These are phyloP conservation scores for Paracyclopina nana DNA, from an alignment of 1,140 invertebrate species.

Conservation along the genomic window DNA sequence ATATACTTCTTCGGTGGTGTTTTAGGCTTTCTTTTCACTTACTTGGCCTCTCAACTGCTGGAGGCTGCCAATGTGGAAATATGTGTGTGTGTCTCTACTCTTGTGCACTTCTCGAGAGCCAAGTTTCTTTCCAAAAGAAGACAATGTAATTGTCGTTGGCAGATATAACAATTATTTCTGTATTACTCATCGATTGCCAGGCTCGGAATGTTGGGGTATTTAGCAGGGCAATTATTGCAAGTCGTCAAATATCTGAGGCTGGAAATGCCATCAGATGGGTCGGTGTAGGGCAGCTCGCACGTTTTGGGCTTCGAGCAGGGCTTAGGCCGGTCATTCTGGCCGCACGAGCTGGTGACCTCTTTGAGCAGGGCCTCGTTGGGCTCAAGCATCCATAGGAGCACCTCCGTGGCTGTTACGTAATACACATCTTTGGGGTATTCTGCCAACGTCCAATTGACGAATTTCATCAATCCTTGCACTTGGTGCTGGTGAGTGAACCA, in stretches of 20 bases:
- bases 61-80: too few species aligned
- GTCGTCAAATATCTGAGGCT: conserved; percentile 55
- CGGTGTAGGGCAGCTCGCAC: conserved; percentile 58
- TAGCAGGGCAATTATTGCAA: conserved; percentile 60
- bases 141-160: too few species aligned
- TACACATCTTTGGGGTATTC: conserved; percentile 51
- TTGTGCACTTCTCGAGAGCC: too few species aligned
- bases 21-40: too few species aligned
- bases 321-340: conserved; percentile 38
- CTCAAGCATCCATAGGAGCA: conserved; percentile 71
- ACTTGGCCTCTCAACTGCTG: too few species aligned
- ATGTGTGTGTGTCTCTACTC: too few species aligned
- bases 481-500: conserved; percentile 79
- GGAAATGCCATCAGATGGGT: conserved; percentile 27
- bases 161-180: too few species aligned
- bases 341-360: conserved; percentile 27
- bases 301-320: conserved; percentile 63
- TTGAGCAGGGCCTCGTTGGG: conserved; percentile 41
- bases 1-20: too few species aligned
- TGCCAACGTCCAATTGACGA: conserved; percentile 52
- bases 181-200: too few species aligned
- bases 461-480: conserved; percentile 61
- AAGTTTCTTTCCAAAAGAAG: too few species aligned
- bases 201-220: too few species aligned
- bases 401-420: conserved; percentile 73